Evolutionary conservation across 2,113 vertebrate genomes (phyloP).

Genomic region (Cricetomys ansorgei): DNA sequence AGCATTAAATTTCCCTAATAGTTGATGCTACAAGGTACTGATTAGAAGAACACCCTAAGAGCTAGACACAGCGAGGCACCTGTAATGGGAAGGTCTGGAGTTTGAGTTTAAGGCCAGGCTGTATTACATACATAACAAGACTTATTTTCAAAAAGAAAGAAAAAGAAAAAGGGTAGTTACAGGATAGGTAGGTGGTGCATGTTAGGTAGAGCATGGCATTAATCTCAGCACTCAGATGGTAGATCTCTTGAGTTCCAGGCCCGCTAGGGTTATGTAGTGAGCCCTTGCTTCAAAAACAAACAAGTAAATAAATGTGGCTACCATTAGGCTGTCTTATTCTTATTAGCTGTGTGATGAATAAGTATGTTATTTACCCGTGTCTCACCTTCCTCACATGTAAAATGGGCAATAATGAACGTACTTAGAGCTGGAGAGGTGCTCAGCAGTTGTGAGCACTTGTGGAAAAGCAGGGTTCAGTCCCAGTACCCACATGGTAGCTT

Average conservation of each 20-base stretch:
- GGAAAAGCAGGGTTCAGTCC: not conserved
- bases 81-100: not conserved
- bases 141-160: not conserved
- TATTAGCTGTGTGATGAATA: not conserved
- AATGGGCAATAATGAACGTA: constrained; percentile 4
- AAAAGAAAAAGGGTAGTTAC: too few relatives aligned
- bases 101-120: not conserved
- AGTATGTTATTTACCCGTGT: constrained; percentile 2
- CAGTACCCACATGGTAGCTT: not conserved
- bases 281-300: not conserved
- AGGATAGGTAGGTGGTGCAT: not conserved
- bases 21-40: not conserved
- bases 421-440: not conserved
- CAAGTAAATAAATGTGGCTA: too few relatives aligned
- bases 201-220: not conserved
- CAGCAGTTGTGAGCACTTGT: not conserved
- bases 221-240: not conserved
- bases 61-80: not conserved
- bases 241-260: not conserved
- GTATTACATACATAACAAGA: not conserved
- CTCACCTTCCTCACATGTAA: not conserved
- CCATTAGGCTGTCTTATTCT: not conserved
- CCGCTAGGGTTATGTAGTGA: not conserved
- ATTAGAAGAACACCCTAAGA: not conserved
- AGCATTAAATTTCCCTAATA: constrained; percentile 23